Conservation (phyloP, 2,888 invertebrate species). For the Incurvaria masculella region DNA sequence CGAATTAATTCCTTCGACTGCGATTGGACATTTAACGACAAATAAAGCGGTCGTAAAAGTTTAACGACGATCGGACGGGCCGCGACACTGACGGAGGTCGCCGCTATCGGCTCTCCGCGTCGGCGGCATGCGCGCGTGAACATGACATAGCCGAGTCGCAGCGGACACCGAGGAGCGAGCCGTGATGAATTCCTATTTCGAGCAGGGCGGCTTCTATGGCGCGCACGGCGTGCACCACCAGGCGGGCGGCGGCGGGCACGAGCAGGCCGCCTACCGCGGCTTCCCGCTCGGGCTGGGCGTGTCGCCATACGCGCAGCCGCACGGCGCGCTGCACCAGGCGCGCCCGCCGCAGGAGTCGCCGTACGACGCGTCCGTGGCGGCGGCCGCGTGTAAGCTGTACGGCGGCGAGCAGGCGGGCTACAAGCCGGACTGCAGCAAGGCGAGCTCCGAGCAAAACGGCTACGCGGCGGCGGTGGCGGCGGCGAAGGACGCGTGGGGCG, state of each 20-base stretch:
- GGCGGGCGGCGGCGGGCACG: constrained; percentile 70
- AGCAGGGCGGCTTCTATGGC: constrained; percentile 94
- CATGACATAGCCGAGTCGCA: constrained; percentile 41
- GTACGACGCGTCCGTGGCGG: constrained; percentile 86
- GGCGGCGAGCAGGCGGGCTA: constrained; percentile 64
- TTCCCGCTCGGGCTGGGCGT: constrained; percentile 84
- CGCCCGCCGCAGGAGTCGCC: constrained; percentile 87
- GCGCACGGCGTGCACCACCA: constrained; percentile 81
- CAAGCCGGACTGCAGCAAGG: constrained; percentile 78
- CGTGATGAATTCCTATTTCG: constrained; percentile 97
- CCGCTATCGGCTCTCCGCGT: constrained; percentile 42
- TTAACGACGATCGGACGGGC: constrained; percentile 24
- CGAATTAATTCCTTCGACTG: constrained; percentile 40
- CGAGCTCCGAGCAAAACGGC: constrained; percentile 60
- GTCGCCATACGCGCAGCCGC: constrained; percentile 83
- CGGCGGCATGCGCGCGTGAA: neutral
- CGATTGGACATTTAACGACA: constrained; percentile 1
- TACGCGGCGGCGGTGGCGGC: constrained; percentile 60
- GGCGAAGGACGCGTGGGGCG: constrained; percentile 69
- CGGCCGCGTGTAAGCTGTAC: constrained; percentile 81
- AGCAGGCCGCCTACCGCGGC: constrained; percentile 72
- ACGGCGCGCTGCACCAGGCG: constrained; percentile 67
- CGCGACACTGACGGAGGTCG: constrained; percentile 46
- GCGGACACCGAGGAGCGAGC: too few relatives aligned
- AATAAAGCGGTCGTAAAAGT: constrained; percentile 1